Percentiles rank a stretch among this genome's conserved stretches.
These are phyloP conservation scores for Talpa occidentalis DNA, from an alignment of 2,113 vertebrate genomes.

Conservation along the genomic window DNA sequence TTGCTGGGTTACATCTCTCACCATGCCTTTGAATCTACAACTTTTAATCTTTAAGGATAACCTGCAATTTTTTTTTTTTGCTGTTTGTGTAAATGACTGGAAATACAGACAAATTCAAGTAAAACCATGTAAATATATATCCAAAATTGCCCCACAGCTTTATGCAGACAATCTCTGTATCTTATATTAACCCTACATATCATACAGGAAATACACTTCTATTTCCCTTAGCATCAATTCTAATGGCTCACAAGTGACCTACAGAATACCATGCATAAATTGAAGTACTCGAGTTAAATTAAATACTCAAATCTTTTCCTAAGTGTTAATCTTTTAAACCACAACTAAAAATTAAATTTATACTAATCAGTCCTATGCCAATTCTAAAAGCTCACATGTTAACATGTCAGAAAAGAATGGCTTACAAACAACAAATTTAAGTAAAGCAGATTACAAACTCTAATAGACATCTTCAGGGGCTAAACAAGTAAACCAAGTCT, in stretches of 20 bases:
- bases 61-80: neutral
- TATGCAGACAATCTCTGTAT: neutral
- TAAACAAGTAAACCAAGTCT: constrained; percentile 22
- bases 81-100: constrained; percentile 3
- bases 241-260: neutral
- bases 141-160: neutral
- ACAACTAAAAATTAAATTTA: constrained; percentile 41
- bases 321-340: neutral
- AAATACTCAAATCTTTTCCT: neutral
- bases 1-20: neutral
- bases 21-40: neutral
- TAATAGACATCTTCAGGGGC: neutral
- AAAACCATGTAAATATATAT: neutral
- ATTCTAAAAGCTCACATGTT: constrained; percentile 21
- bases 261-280: neutral
- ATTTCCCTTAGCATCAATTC: constrained; percentile 35
- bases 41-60: neutral
- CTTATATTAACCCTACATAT: neutral
- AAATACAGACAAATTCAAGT: constrained; percentile 28
- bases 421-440: constrained; percentile 3
- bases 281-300: neutral
- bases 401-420: constrained; percentile 2
- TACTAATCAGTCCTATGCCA: neutral
- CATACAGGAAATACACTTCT: constrained; percentile 12
- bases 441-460: constrained; percentile 14